Conservation (phyloP, 2,113 vertebrate genomes). For the Perca flavescens region DNA sequence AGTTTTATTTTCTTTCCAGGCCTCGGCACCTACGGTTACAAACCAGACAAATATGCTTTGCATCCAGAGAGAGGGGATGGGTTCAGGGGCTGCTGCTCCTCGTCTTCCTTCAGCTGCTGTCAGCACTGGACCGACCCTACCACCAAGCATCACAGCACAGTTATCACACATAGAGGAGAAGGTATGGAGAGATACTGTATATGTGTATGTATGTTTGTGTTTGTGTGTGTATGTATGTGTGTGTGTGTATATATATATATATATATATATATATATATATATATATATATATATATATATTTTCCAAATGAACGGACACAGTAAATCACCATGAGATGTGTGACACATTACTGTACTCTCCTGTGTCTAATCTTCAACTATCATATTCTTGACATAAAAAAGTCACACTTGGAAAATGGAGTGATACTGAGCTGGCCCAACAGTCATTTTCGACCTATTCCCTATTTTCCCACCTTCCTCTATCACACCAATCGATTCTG, state of each 20-base stretch:
- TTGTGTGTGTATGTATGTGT: too few species aligned
- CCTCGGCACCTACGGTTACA: background rate
- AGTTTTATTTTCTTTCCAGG: background rate
- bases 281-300: too few species aligned
- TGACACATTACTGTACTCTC: slow-evolving; percentile 3
- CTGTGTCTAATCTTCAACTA: background rate
- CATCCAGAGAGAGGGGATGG: slow-evolving; percentile 5
- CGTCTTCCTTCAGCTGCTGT: background rate
- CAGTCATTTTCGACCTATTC: slow-evolving; percentile 8
- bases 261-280: too few species aligned
- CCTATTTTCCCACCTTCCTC: slow-evolving; percentile 12
- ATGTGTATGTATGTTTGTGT: too few species aligned
- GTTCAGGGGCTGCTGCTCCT: slow-evolving; percentile 5
- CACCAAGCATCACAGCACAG: background rate
- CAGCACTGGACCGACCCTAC: background rate
- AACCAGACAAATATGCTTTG: background rate
- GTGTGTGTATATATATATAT: too few species aligned
- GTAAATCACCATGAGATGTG: too few species aligned
- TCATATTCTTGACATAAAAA: background rate
- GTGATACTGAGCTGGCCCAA: too few species aligned
- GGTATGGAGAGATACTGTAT: background rate
- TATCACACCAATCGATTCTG: slow-evolving; percentile 19
- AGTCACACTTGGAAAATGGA: background rate
- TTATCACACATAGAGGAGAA: background rate
- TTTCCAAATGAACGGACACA: too few species aligned